A percentile compares a stretch with the other conserved stretches of the same genome.
Evolutionary conservation across 2,888 invertebrate genomes (phyloP).

Genomic region (Pristionchus fissidentatus): DNA sequence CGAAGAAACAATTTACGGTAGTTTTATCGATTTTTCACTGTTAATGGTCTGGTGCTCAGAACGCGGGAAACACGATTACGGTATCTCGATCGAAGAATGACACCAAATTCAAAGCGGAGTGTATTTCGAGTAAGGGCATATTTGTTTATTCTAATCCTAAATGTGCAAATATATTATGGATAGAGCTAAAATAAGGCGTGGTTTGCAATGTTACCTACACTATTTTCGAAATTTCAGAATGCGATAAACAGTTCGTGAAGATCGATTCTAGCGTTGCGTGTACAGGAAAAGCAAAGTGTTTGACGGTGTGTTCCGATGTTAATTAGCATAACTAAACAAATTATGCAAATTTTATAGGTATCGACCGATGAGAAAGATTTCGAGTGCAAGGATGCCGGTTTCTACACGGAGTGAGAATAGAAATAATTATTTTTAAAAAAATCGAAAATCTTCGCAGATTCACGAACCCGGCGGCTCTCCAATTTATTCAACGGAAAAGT

Average conservation of each 20-base stretch:
- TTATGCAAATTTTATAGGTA: background rate
- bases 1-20: background rate
- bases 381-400: background rate
- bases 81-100: background rate
- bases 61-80: background rate
- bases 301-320: too few relatives aligned
- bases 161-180: too few relatives aligned
- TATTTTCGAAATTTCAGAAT: background rate
- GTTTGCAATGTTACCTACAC: too few relatives aligned
- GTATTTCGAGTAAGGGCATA: constrained; percentile 4
- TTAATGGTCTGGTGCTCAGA: background rate
- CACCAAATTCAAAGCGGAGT: background rate
- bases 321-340: background rate
- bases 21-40: background rate
- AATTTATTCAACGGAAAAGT: background rate
- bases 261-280: too few relatives aligned
- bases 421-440: background rate
- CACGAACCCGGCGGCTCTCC: background rate
- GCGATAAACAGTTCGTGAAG: background rate
- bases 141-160: background rate
- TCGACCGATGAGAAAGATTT: background rate
- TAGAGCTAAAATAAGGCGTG: background rate
- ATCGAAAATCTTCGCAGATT: background rate
- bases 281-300: too few relatives aligned
- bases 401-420: background rate